Evolutionary conservation across 2,888 invertebrate species (phyloP).

Genomic region (Zele albiditarsus): DNA sequence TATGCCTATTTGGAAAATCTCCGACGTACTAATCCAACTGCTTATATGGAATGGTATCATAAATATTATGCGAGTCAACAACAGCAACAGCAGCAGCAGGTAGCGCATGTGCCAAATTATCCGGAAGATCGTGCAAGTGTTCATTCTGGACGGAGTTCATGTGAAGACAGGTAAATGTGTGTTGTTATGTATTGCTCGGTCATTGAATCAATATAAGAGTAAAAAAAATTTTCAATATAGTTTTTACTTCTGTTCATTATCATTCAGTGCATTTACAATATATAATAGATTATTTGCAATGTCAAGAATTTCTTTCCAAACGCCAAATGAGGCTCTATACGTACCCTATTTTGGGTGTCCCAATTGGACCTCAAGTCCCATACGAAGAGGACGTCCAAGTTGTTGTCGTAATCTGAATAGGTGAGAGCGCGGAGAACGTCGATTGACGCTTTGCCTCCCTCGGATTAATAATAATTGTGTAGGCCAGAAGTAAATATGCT

Average conservation of each 20-base stretch:
- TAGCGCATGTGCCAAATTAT: constrained; percentile 63
- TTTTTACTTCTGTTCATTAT: constrained; percentile 17
- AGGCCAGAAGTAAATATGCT: constrained; percentile 20
- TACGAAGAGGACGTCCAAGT: constrained; percentile 59
- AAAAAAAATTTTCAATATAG: not conserved
- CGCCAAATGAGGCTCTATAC: constrained; percentile 67
- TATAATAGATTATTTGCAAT: constrained; percentile 65
- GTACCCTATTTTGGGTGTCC: constrained; percentile 65
- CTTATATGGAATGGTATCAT: constrained; percentile 85
- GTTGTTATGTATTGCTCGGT: constrained; percentile 15
- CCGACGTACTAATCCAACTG: constrained; percentile 84
- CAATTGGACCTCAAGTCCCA: constrained; percentile 60
- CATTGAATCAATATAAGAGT: not conserved
- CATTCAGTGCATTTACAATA: constrained; percentile 62
- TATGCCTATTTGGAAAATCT: constrained; percentile 87
- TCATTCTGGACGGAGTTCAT: constrained; percentile 88
- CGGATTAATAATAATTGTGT: not conserved
- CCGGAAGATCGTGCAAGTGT: constrained; percentile 84
- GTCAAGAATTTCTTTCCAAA: constrained; percentile 65
- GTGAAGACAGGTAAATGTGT: constrained; percentile 79
- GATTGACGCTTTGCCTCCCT: not conserved
- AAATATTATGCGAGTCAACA: constrained; percentile 78
- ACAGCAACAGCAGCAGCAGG: constrained; percentile 59
- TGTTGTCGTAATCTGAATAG: constrained; percentile 64
- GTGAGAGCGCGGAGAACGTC: constrained; percentile 59